Conservation (phyloP, 2,888 invertebrate species). For the Drosophila hamatofila region DNA sequence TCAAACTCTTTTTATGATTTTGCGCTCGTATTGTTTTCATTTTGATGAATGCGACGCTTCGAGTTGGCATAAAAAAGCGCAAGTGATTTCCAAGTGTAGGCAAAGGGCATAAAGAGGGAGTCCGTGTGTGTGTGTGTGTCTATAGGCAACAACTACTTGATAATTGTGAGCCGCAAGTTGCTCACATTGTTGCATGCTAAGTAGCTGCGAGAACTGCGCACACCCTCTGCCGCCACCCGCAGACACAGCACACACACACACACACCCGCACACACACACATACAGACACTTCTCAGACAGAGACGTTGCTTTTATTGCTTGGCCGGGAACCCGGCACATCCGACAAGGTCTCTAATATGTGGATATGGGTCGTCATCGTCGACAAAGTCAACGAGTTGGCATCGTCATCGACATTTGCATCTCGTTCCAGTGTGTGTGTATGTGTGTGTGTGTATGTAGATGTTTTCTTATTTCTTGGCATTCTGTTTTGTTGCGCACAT, state of each 20-base stretch:
- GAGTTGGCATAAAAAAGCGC: constrained; percentile 59
- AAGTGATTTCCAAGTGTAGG: constrained; percentile 55
- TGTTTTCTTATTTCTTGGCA: constrained; percentile 62
- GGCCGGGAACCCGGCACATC: constrained; percentile 35
- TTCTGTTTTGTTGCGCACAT: constrained; percentile 63
- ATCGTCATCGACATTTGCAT: constrained; percentile 58
- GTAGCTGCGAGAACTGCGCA: constrained; percentile 42
- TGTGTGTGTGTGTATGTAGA: constrained; percentile 22
- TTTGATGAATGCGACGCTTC: constrained; percentile 53
- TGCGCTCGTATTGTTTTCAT: constrained; percentile 59
- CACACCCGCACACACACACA: no score
- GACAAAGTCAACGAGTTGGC: constrained; percentile 60
- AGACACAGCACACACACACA: not conserved
- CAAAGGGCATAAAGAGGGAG: not conserved
- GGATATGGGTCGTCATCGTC: constrained; percentile 65
- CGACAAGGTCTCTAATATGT: constrained; percentile 53
- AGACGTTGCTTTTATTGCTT: constrained; percentile 46
- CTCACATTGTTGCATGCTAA: constrained; percentile 62
- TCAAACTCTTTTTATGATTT: constrained; percentile 48
- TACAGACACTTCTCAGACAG: constrained; percentile 19
- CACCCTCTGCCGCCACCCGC: not conserved
- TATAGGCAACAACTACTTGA: constrained; percentile 51
- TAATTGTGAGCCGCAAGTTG: constrained; percentile 55
- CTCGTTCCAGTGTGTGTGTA: constrained; percentile 20
- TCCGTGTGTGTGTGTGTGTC: not conserved